These are phyloP conservation scores for Daphoenositta chrysoptera DNA, from an alignment of 2,113 vertebrate species.

Conservation along the genomic window DNA sequence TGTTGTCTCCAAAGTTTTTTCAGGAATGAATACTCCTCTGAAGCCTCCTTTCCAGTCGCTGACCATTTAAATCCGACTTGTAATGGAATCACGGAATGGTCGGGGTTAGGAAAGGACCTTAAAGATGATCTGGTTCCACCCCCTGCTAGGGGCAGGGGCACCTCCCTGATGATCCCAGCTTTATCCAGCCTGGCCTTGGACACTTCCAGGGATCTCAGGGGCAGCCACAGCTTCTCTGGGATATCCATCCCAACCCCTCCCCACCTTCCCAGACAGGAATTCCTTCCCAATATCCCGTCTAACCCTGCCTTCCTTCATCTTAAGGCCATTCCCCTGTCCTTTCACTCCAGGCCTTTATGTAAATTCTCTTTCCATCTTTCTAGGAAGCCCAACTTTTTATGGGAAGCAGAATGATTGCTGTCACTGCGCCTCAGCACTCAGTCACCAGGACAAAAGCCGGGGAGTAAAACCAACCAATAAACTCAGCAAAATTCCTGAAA, in stretches of 20 bases:
- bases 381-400: rapidly evolving
- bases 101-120: neutral
- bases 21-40: neutral
- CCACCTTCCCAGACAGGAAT: neutral
- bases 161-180: rapidly evolving
- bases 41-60: neutral
- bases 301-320: too few species aligned
- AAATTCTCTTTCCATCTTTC: neutral
- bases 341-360: neutral
- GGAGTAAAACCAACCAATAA: neutral
- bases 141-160: neutral
- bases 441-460: neutral
- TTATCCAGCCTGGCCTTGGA: rapidly evolving
- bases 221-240: neutral
- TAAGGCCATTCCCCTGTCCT: neutral
- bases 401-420: neutral
- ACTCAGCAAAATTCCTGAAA: neutral
- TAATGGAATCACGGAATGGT: neutral
- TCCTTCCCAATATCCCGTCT: neutral
- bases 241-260: rapidly evolving
- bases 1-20: rapidly evolving
- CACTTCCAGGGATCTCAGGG: neutral
- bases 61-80: rapidly evolving
- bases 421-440: neutral
- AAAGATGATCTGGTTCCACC: neutral